These are phyloP conservation scores for Ptilonorhynchus violaceus DNA, from an alignment of 2,113 vertebrate species.

Conservation along the genomic window DNA sequence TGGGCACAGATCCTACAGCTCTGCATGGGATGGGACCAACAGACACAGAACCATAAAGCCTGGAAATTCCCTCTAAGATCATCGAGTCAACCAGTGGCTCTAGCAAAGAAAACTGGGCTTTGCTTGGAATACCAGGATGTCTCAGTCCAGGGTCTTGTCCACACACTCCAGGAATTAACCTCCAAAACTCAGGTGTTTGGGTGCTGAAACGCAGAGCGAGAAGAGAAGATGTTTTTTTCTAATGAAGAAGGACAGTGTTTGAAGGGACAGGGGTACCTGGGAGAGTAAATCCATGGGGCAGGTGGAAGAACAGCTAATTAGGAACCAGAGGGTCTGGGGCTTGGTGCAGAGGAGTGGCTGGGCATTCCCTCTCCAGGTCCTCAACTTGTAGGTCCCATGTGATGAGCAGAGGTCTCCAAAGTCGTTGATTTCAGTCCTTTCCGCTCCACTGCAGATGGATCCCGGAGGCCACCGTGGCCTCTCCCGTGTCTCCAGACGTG, in stretches of 20 bases:
- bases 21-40: background rate
- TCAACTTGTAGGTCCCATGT: background rate
- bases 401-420: background rate
- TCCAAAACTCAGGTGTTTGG: background rate
- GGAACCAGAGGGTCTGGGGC: background rate
- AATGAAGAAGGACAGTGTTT: background rate
- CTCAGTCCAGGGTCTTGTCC: background rate
- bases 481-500: background rate
- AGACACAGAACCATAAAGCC: rapidly evolving
- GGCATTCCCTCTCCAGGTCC: background rate
- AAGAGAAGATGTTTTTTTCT: background rate
- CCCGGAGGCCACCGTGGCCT: background rate
- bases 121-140: background rate
- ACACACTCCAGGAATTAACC: background rate
- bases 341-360: background rate
- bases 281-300: background rate
- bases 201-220: background rate
- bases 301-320: background rate
- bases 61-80: background rate
- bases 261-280: background rate
- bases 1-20: background rate
- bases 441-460: background rate
- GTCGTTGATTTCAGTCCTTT: background rate
- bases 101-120: background rate
- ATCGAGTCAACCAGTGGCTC: background rate